Evolutionary conservation across 2,888 invertebrate genomes (phyloP), one percentile per base, ranked within the genome.

Genomic region (Phalera bucephala): DNA sequence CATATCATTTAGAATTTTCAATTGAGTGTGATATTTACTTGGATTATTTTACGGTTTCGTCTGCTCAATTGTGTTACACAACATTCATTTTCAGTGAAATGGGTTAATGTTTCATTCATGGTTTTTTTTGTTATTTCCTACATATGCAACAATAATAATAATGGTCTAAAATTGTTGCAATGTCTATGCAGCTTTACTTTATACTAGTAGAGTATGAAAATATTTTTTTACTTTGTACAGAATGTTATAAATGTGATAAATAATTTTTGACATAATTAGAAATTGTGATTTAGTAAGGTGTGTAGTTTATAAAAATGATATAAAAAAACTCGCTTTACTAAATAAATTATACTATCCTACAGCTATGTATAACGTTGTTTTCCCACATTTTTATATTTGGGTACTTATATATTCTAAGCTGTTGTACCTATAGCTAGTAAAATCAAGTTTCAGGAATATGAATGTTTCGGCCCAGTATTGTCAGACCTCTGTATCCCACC

Each of bases 201-300:
- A 69, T 82, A 79, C 76, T 79, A 80, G 76, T 78, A 68, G 76
- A 82, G 79, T 84, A 80, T 81, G 72, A 76, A 72, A 71, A 79
- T 88, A 87, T 87, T 87, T 88, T 88, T 88, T 86, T 87, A 89
- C 87, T 80, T 80, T 88, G 86, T 88, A 88, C 86, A 88, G 72
- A 81, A 80, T 80, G 78, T 85, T 85, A 80, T 82, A 77, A 85
- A 86, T 88, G 88, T 89, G 88, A 89, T 88, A 88, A 83, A 80
- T 80, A 78, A 76, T 76, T 83, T 83, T 87, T 83, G 84, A 86
- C 77, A 85, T 84, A 82, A 83, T 82, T 87, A 86, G 82, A 80
- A 73, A 83, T 85, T 87, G 87, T 86, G 86, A 86, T 87, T 86
- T 83, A 86, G 81, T 81, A 82, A 83, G 72, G 86, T 84, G 86